Evolutionary conservation across 2,888 invertebrate genomes (phyloP).

Genomic region (Melinaea menophilus): DNA sequence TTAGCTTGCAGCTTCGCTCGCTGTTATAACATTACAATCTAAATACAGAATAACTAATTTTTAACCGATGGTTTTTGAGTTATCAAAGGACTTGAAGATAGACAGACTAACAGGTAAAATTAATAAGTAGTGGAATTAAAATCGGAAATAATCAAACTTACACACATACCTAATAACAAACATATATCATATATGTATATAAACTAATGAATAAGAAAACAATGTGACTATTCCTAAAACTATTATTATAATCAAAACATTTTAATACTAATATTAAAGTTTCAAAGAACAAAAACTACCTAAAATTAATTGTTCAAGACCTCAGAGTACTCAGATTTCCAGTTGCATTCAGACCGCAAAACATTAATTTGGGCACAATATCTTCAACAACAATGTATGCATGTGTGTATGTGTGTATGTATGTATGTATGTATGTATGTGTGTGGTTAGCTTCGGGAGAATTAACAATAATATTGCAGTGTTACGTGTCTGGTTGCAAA

Average conservation of each 20-base stretch:
- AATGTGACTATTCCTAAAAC: conserved; percentile 35
- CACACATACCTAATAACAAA: conserved; percentile 51
- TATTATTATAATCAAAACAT: neutral
- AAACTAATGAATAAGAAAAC: conserved; percentile 51
- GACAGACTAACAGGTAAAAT: neutral
- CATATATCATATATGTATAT: conserved; percentile 51
- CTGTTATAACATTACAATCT: no score
- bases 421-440: no score
- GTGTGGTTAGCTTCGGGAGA: conserved; percentile 18
- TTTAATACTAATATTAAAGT: neutral
- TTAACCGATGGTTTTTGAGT: no score
- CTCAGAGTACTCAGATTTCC: conserved; percentile 16
- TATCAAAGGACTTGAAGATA: no score
- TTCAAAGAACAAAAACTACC: neutral
- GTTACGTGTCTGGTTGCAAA: conserved; percentile 19
- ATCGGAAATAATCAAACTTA: neutral
- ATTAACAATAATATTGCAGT: conserved; percentile 20
- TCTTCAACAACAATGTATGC: conserved; percentile 25
- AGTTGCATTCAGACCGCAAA: conserved; percentile 27
- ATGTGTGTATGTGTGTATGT: neutral
- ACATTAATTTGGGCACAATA: conserved; percentile 31
- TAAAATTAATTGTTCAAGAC: conserved; percentile 1
- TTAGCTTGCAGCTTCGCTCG: no score
- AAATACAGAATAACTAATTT: no score
- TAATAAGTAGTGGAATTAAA: neutral